Percentiles rank a stretch among this genome's conserved stretches.
These are phyloP conservation scores for Neolamprologus cancellatus DNA, from an alignment of 2,113 vertebrate species.

Conservation along the genomic window DNA sequence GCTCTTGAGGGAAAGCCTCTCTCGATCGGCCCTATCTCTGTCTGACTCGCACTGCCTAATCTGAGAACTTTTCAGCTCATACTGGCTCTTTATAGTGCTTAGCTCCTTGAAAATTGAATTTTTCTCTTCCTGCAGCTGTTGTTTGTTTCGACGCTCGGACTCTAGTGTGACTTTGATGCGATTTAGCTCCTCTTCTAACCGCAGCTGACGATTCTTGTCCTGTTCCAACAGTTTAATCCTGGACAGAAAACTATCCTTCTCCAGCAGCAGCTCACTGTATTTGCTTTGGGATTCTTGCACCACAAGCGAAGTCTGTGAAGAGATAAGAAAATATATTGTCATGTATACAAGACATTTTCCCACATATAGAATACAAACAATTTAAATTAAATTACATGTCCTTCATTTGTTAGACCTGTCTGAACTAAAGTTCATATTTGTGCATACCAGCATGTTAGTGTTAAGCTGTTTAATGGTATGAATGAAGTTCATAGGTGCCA, in stretches of 20 bases:
- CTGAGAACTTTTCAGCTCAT: slow-evolving; percentile 79
- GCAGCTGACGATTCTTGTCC: slow-evolving; percentile 79
- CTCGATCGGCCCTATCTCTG: slow-evolving; percentile 80
- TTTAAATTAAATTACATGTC: not conserved
- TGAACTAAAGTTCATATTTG: not conserved
- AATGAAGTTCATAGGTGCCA: not conserved
- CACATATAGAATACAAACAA: not conserved
- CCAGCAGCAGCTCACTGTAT: slow-evolving; percentile 79
- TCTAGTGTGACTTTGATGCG: slow-evolving; percentile 84
- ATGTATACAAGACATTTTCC: not conserved
- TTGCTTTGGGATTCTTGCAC: slow-evolving; percentile 84
- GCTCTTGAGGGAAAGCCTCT: slow-evolving; percentile 73
- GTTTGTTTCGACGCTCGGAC: slow-evolving; percentile 83
- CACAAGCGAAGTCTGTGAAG: slow-evolving; percentile 81
- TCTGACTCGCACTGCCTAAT: slow-evolving; percentile 81
- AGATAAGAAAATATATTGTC: slow-evolving; percentile 10
- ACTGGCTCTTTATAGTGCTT: slow-evolving; percentile 86
- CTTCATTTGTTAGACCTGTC: not conserved
- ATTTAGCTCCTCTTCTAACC: slow-evolving; percentile 85
- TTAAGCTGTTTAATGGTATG: not conserved
- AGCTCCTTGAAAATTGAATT: slow-evolving; percentile 84
- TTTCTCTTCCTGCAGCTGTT: slow-evolving; percentile 86
- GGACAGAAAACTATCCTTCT: slow-evolving; percentile 82
- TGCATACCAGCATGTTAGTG: not conserved
- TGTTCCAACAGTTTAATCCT: slow-evolving; percentile 91